Evolutionary conservation across 2,113 vertebrate genomes (phyloP).

Genomic region (Pitta sordida): DNA sequence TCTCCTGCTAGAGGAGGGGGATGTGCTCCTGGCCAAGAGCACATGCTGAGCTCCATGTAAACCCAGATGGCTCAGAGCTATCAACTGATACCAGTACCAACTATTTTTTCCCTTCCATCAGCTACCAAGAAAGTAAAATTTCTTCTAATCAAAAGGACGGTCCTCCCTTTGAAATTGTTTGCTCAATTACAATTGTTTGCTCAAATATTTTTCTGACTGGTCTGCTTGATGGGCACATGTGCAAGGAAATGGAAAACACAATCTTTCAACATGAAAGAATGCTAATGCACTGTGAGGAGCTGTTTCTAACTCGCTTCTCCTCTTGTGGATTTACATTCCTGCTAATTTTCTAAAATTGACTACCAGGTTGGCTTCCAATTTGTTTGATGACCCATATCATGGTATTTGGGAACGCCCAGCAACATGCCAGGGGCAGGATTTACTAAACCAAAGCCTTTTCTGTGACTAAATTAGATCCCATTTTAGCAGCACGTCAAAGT

Average conservation of each 20-base stretch:
- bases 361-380: background rate
- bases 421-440: background rate
- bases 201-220: constrained; percentile 24
- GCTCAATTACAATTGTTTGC: constrained; percentile 15
- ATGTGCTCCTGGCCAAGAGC: background rate
- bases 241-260: constrained; percentile 48
- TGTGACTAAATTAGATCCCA: background rate
- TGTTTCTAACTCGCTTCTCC: constrained; percentile 28
- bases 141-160: background rate
- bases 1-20: background rate
- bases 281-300: constrained; percentile 13
- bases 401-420: background rate
- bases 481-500: background rate
- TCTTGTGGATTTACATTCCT: background rate
- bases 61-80: background rate
- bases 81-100: background rate
- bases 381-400: background rate
- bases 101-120: background rate
- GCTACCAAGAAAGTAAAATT: background rate
- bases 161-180: background rate
- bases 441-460: background rate
- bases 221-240: background rate
- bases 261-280: constrained; percentile 56
- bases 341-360: constrained; percentile 15
- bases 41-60: background rate